A percentile compares a stretch with the other conserved stretches of the same genome.
Conservation (phyloP, 2,113 vertebrate species). For the Tamias sibiricus region DNA sequence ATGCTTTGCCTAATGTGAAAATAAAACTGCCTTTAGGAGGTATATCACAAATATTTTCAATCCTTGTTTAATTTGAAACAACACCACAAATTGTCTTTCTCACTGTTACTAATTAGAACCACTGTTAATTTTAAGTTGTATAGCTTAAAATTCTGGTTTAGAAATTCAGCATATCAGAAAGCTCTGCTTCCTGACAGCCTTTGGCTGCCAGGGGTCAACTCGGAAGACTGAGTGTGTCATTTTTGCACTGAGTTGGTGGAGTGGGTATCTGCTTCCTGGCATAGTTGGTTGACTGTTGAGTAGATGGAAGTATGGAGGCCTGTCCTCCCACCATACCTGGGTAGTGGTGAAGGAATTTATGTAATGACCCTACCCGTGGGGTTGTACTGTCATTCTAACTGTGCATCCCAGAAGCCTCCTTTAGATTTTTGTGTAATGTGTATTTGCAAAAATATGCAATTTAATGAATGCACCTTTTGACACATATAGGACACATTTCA, state of each 20-base stretch:
- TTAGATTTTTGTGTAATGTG: background rate
- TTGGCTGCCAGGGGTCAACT: background rate
- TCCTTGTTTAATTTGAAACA: slow-evolving; percentile 33
- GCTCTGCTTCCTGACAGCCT: background rate
- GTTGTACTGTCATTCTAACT: background rate
- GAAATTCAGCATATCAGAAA: background rate
- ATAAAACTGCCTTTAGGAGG: slow-evolving; percentile 11
- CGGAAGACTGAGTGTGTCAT: background rate
- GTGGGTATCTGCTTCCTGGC: background rate
- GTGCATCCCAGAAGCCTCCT: background rate
- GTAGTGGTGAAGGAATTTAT: background rate
- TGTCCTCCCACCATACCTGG: accelerated
- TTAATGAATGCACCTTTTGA: background rate
- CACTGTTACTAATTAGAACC: background rate
- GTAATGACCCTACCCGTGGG: background rate
- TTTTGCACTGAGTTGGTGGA: background rate
- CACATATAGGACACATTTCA: background rate
- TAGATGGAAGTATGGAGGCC: background rate
- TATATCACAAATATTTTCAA: background rate
- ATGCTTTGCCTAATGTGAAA: slow-evolving; percentile 19
- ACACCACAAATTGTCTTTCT: slow-evolving; percentile 20
- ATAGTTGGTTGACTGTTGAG: too few species aligned
- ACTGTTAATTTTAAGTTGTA: background rate
- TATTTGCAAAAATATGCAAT: background rate
- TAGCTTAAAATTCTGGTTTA: background rate